Evolutionary conservation across 2,113 vertebrate genomes (phyloP).

Genomic region (Proteles cristata): DNA sequence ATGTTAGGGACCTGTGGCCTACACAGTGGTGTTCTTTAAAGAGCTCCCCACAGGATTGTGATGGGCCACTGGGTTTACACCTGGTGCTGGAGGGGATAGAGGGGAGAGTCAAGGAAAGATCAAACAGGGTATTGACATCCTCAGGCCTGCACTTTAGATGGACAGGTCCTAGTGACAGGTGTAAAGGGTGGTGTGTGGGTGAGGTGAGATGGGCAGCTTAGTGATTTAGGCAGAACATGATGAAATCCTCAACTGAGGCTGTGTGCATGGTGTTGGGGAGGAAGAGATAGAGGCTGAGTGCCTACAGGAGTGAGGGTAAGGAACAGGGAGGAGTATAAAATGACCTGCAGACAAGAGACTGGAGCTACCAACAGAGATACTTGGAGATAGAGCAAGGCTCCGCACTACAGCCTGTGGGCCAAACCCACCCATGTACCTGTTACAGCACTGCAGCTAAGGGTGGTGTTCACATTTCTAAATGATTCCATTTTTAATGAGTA

Average conservation of each 20-base stretch:
- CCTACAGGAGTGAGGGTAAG: not conserved
- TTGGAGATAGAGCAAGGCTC: not conserved
- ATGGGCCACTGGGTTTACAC: not conserved
- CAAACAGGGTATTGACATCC: too few relatives aligned
- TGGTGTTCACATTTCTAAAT: not conserved
- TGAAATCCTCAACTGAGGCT: not conserved
- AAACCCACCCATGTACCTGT: not conserved
- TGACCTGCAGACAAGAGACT: too few relatives aligned
- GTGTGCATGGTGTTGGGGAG: rapidly evolving
- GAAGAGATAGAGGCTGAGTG: not conserved
- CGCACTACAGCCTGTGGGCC: not conserved
- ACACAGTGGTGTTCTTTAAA: not conserved
- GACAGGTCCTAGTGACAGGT: not conserved
- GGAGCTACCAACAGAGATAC: not conserved
- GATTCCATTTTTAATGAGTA: not conserved
- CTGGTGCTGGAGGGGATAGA: not conserved
- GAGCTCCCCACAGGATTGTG: not conserved
- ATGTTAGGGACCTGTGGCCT: not conserved
- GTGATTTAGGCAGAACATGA: not conserved
- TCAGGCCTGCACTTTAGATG: too few relatives aligned
- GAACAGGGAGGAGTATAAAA: not conserved
- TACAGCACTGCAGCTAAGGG: not conserved
- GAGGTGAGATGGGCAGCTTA: not conserved
- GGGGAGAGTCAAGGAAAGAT: not conserved
- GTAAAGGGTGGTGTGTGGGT: not conserved